These are phyloP conservation scores for Catagonus wagneri DNA, from an alignment of 2,113 vertebrate genomes.

Conservation along the genomic window DNA sequence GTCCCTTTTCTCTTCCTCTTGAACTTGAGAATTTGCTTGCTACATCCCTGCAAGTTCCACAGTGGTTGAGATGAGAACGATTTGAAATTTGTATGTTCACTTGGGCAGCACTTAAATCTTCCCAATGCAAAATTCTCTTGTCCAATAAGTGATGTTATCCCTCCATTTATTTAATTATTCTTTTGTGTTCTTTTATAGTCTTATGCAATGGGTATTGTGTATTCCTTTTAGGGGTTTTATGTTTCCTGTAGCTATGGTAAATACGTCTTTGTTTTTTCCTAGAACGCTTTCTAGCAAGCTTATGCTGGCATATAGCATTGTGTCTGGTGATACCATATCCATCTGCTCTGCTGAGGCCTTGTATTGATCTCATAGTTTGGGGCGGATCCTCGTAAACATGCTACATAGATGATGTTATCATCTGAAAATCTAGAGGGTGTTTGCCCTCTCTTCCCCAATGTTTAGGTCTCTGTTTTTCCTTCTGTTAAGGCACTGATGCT, in stretches of 20 bases:
- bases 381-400: background rate
- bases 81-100: constrained; percentile 19
- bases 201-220: background rate
- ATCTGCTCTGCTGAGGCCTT: background rate
- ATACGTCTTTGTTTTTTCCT: background rate
- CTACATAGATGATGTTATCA: background rate
- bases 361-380: background rate
- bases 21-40: background rate
- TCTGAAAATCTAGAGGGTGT: background rate
- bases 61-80: background rate
- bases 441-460: background rate
- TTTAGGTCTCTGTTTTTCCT: background rate
- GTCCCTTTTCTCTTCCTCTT: background rate
- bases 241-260: background rate
- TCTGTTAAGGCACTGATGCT: background rate
- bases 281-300: background rate
- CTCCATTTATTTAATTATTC: background rate
- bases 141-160: background rate
- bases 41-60: background rate
- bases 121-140: background rate
- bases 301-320: background rate
- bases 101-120: background rate
- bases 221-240: constrained; percentile 21
- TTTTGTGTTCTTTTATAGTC: background rate
- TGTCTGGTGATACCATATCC: background rate